Evolutionary conservation across 1,140 invertebrate species (phyloP).

Genomic region (Lerema accius): DNA sequence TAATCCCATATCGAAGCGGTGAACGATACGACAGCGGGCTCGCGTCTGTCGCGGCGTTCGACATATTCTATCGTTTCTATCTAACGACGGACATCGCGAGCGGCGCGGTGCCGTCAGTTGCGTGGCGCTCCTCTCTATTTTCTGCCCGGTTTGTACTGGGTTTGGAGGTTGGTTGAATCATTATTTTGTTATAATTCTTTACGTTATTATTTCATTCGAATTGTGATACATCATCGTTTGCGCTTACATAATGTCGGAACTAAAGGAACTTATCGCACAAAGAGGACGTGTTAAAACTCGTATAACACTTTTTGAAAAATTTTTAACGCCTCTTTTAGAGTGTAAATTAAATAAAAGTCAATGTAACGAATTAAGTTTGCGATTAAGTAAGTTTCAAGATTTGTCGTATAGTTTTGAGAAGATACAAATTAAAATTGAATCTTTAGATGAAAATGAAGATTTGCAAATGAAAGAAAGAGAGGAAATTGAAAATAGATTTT

Average conservation of each 20-base stretch:
- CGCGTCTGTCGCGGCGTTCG: background rate
- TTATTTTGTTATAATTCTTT: background rate
- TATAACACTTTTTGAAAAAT: constrained; percentile 36
- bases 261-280: constrained; percentile 36
- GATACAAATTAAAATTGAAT: constrained; percentile 33
- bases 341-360: constrained; percentile 23
- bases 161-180: background rate
- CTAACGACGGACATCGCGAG: background rate
- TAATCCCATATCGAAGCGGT: background rate
- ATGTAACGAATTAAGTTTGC: constrained; percentile 31
- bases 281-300: constrained; percentile 29
- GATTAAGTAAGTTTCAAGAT: constrained; percentile 34
- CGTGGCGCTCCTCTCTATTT: background rate
- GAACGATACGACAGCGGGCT: background rate
- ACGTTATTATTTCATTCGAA: background rate
- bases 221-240: background rate
- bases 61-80: constrained; percentile 1
- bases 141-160: background rate
- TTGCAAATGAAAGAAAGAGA: constrained; percentile 34
- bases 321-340: constrained; percentile 29
- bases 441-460: constrained; percentile 25
- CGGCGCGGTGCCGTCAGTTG: background rate
- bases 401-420: constrained; percentile 32
- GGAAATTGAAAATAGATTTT: constrained; percentile 31
- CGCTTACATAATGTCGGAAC: constrained; percentile 30